A percentile compares a stretch with the other conserved stretches of the same genome.
These are phyloP conservation scores for Psilanteris sp. DNA, from an alignment of 1,140 invertebrate species.

Conservation along the genomic window DNA sequence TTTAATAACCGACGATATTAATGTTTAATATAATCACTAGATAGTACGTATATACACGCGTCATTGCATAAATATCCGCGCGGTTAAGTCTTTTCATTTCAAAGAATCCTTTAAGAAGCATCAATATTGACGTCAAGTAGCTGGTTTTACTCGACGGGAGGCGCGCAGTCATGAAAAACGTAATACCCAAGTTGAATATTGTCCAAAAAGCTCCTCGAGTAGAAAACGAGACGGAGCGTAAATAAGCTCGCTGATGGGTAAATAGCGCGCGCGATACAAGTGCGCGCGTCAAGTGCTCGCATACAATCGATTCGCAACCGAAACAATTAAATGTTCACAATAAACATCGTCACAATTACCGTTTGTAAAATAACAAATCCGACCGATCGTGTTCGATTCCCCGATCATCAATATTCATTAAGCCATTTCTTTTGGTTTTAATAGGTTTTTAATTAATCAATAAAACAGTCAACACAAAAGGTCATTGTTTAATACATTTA, in stretches of 20 bases:
- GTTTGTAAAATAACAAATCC: no score
- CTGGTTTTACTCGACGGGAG: constrained; percentile 54
- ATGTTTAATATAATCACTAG: constrained; percentile 16
- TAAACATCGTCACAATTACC: no score
- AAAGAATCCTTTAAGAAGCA: constrained; percentile 49
- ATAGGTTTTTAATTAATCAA: no score
- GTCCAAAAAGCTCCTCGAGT: constrained; percentile 50
- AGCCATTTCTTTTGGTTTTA: no score
- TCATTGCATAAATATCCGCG: constrained; percentile 24
- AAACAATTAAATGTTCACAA: no score
- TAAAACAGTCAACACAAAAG: no score
- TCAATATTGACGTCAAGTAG: constrained; percentile 59
- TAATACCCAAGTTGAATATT: constrained; percentile 52
- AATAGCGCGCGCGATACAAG: constrained; percentile 37
- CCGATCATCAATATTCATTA: no score
- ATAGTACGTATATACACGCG: constrained; percentile 5
- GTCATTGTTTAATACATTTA: no score
- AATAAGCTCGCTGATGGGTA: constrained; percentile 50
- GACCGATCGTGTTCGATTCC: no score
- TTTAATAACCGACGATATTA: constrained; percentile 18
- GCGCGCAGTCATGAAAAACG: constrained; percentile 46
- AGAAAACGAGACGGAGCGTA: constrained; percentile 59
- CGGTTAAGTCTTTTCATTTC: constrained; percentile 14
- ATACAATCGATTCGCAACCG: constrained; percentile 17
- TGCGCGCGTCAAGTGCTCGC: constrained; percentile 5